Evolutionary conservation across 2,888 invertebrate genomes (phyloP).

Genomic region (Masnerella sp.): DNA sequence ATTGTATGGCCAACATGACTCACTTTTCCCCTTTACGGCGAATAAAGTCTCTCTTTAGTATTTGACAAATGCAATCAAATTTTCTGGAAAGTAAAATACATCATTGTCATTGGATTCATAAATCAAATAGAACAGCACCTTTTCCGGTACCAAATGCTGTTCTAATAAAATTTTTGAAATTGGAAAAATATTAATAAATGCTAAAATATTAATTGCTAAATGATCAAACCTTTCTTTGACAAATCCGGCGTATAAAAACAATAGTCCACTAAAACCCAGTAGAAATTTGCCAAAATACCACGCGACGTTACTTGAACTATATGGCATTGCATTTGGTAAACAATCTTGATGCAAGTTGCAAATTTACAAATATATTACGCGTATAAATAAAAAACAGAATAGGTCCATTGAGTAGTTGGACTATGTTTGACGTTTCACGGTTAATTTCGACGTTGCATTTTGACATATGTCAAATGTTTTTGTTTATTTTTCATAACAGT

Average conservation of each 20-base stretch:
- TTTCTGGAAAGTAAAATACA: conserved; percentile 43
- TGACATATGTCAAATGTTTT: conserved; percentile 29
- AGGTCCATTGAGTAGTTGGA: neutral
- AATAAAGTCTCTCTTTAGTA: conserved; percentile 59
- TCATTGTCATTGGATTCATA: conserved; percentile 35
- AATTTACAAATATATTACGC: conserved; percentile 1
- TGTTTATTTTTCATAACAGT: neutral
- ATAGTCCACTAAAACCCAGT: conserved; percentile 69
- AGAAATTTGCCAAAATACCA: conserved; percentile 74
- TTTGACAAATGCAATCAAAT: conserved; percentile 50
- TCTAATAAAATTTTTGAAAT: neutral
- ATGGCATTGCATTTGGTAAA: conserved; percentile 66
- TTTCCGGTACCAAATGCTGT: neutral
- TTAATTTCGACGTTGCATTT: conserved; percentile 5
- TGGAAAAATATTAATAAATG: neutral
- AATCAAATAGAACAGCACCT: neutral
- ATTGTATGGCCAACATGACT: conserved; percentile 59
- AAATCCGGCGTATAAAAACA: conserved; percentile 68
- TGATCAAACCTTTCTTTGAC: conserved; percentile 69
- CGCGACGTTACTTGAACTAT: conserved; percentile 66
- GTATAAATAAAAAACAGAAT: too few relatives aligned
- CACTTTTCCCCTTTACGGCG: conserved; percentile 63
- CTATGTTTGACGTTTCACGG: conserved; percentile 24
- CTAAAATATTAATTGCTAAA: too few relatives aligned
- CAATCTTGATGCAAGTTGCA: too few relatives aligned